Evolutionary conservation across 30 jellyfish, hydroid and myxozoan genomes (phyloP), one percentile per base, ranked within the genome.

Genomic region (Pseudorhiza aurosa): DNA sequence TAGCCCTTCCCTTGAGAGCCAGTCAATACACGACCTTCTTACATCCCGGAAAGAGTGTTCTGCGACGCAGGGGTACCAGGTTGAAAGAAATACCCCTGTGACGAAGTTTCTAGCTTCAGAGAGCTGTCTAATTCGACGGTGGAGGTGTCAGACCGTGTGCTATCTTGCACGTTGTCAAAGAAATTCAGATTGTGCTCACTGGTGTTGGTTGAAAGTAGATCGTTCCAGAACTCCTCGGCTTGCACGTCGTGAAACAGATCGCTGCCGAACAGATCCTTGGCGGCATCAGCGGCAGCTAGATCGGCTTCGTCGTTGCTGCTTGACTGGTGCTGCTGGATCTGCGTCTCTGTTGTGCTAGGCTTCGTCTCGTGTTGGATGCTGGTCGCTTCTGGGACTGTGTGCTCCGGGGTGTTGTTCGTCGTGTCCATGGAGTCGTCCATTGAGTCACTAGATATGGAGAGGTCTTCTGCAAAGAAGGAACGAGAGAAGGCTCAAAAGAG

Each of bases 181-280:
- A 70, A 86, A 86, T 86, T 86, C 27, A 75, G 76, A 51, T 85
- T 63, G 36, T 70, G 93, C 90, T 85, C 96, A 79, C 96, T 92
- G n/a, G 96, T 92, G 57, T 85, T 86, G 27, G 91, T 63, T 21
- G 88, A 67, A 17, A 92, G 85, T 26, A 92, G 94, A 27, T 92
- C 98, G 55, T 85, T 92, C 98, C 98, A 92, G 77, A 92, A 92
- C 40, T 92, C 98, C 26, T 92, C 98, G 27, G 98, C 87, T 21
- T 90, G 97, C 85, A 90, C 82, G 46, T 90, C 97, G 31, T 90
- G 96, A 12, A 92, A 85, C 8, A 92, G 78, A 64, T 92, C 98
- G 59, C 85, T 86, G 14, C 98, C 98, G 73, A 92, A 92, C 45
- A 92, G 88, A 26, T 92, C 98, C 74, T 92, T 92, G 47, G 98